phyloP scores from a whole-genome alignment of 2,888 invertebrate species.

The Morpho deidamia region DNA sequence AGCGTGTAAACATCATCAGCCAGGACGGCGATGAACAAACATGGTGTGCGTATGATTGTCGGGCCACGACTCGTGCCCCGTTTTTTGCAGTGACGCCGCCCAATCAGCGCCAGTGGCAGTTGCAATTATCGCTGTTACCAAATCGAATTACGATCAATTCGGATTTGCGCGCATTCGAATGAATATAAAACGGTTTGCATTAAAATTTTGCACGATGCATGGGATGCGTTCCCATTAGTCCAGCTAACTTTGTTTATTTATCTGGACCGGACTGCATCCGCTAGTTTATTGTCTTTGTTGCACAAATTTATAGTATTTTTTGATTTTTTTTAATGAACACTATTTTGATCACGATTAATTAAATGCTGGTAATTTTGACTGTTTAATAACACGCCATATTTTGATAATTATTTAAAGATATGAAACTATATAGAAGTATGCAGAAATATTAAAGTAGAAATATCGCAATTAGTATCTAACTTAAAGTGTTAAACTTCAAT shows the following conservation, averaged over 20 bases:
- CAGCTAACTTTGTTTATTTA: constrained; percentile 60
- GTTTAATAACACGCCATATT: too few species aligned
- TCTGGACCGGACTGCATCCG: constrained; percentile 21
- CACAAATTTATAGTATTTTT: background rate
- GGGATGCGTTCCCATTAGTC: constrained; percentile 74
- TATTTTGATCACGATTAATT: too few species aligned
- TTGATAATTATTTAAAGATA: too few species aligned
- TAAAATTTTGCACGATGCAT: constrained; percentile 75
- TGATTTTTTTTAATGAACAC: background rate
- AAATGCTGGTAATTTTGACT: too few species aligned
- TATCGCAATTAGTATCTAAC: too few species aligned
- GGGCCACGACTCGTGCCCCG: constrained; percentile 36
- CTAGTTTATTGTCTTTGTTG: constrained; percentile 6
- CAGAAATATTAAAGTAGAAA: too few species aligned
- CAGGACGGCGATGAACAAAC: constrained; percentile 57
- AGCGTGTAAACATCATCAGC: constrained; percentile 69
- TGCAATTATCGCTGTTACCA: constrained; percentile 75
- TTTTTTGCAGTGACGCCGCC: constrained; percentile 57
- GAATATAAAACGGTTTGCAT: constrained; percentile 79
- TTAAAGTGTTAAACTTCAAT: too few species aligned
- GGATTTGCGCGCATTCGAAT: constrained; percentile 75
- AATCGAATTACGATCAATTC: constrained; percentile 80
- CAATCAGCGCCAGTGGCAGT: constrained; percentile 77
- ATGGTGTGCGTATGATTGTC: constrained; percentile 66
- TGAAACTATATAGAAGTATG: too few species aligned